Percentiles rank a stretch among this genome's conserved stretches.
Conservation (phyloP, 1,140 invertebrate genomes). For the Leptestheria dahalacensis region DNA sequence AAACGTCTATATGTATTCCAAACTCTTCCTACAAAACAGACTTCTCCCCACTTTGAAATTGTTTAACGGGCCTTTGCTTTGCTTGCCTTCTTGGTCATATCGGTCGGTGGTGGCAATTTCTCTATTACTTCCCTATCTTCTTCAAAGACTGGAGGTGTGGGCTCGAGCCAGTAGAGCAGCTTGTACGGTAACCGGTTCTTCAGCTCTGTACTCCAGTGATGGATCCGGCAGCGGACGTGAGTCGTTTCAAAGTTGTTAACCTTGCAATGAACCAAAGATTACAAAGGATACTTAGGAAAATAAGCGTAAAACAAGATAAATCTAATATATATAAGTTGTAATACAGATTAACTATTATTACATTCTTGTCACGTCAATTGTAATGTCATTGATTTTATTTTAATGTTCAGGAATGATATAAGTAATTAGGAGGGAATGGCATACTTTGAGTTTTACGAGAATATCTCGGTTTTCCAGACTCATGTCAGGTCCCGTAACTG, state of each 20-base stretch:
- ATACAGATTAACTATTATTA: no score
- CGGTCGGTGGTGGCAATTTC: conserved; percentile 16
- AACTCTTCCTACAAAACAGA: no score
- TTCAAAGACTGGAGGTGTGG: conserved; percentile 23
- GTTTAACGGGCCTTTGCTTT: no score
- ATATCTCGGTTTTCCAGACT: conserved; percentile 63
- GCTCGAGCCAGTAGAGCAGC: conserved; percentile 18
- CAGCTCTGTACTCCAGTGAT: conserved; percentile 25
- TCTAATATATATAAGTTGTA: no score
- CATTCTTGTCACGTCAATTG: no score
- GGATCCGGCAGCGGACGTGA: conserved; percentile 26
- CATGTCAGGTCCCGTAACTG: conserved; percentile 62
- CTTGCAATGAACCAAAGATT: conserved; percentile 23
- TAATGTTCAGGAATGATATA: no score
- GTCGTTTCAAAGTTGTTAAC: conserved; percentile 49
- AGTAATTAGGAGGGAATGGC: conserved; percentile 16
- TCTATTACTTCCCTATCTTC: conserved; percentile 23
- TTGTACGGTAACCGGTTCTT: conserved; percentile 19
- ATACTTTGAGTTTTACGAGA: conserved; percentile 55
- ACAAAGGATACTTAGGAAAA: conserved; percentile 6
- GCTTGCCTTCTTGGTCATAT: background rate
- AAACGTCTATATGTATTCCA: no score
- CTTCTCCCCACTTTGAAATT: no score
- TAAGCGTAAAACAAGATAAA: conserved; percentile 11
- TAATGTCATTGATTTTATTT: no score